Conservation (phyloP, 2,888 invertebrate genomes). For the Pseudoips prasinana region DNA sequence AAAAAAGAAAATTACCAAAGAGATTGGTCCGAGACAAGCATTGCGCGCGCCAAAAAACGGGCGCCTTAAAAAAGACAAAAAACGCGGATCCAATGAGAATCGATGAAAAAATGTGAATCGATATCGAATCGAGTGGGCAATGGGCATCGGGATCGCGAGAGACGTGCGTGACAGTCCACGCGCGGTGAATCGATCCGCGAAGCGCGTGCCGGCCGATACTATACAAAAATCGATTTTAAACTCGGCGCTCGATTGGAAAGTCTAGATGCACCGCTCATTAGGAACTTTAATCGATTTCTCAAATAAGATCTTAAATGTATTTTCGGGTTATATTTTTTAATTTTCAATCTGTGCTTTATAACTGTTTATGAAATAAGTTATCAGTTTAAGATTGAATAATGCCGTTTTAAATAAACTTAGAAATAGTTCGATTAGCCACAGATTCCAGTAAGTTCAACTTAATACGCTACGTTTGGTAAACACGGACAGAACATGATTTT, state of each 20-base stretch:
- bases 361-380: too few relatives aligned
- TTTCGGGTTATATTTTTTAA: too few relatives aligned
- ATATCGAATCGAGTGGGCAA: conserved; percentile 62
- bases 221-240: conserved; percentile 61
- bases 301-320: conserved; percentile 3
- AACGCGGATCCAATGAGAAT: conserved; percentile 37
- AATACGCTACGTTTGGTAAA: too few relatives aligned
- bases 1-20: conserved; percentile 52
- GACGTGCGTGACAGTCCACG: conserved; percentile 71
- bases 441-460: too few relatives aligned
- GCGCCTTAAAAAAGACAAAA: conserved; percentile 43
- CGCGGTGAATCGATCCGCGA: conserved; percentile 52
- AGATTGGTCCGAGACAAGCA: conserved; percentile 53
- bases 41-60: conserved; percentile 62
- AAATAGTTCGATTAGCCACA: too few relatives aligned
- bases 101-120: conserved; percentile 46
- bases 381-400: too few relatives aligned
- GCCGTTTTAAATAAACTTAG: too few relatives aligned
- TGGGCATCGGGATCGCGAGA: conserved; percentile 44
- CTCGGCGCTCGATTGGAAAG: conserved; percentile 31
- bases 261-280: conserved; percentile 29
- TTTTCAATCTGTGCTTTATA: too few relatives aligned
- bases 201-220: conserved; percentile 49
- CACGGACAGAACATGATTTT: too few relatives aligned
- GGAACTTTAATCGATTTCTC: conserved; percentile 9